A percentile compares a stretch with the other conserved stretches of the same genome.
Conservation (phyloP, 2,113 vertebrate species). For the Rynchops niger region DNA sequence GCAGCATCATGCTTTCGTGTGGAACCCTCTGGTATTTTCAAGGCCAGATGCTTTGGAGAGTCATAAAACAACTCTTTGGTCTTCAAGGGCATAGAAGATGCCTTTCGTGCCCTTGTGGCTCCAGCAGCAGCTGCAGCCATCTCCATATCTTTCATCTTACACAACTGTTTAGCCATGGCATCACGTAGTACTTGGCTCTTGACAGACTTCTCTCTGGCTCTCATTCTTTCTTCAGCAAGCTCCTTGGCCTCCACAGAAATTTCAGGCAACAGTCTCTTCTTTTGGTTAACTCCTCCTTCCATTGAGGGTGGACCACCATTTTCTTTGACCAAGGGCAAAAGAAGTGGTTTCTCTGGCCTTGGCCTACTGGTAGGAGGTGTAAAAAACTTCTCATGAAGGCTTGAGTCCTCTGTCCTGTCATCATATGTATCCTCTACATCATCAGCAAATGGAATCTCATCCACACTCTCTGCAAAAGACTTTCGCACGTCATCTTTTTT, state of each 20-base stretch:
- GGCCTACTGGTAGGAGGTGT: slow-evolving; percentile 85
- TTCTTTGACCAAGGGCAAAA: slow-evolving; percentile 79
- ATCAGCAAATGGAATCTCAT: slow-evolving; percentile 96
- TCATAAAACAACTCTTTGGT: slow-evolving; percentile 61
- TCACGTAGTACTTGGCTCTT: slow-evolving; percentile 92
- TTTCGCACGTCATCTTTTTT: slow-evolving; percentile 78
- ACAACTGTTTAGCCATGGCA: slow-evolving; percentile 91
- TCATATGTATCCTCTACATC: slow-evolving; percentile 92
- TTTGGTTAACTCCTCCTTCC: slow-evolving; percentile 41
- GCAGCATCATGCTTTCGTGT: slow-evolving; percentile 75
- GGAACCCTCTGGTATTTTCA: slow-evolving; percentile 75
- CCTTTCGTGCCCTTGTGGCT: slow-evolving; percentile 64
- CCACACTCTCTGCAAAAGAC: slow-evolving; percentile 93
- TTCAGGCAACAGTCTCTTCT: slow-evolving; percentile 67
- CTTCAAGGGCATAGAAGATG: slow-evolving; percentile 61
- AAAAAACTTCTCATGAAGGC: slow-evolving; percentile 81
- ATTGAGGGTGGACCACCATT: slow-evolving; percentile 81
- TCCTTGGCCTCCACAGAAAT: slow-evolving; percentile 93
- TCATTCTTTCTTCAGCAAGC: slow-evolving; percentile 91
- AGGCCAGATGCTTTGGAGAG: slow-evolving; percentile 69
- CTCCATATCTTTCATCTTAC: slow-evolving; percentile 90
- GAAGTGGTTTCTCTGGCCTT: slow-evolving; percentile 67
- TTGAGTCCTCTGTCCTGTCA: slow-evolving; percentile 84
- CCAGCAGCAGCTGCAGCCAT: slow-evolving; percentile 38
- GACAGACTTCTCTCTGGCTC: slow-evolving; percentile 91